Evolutionary conservation across 2,888 invertebrate genomes (phyloP), one percentile per base, ranked within the genome.

Genomic region (Eupithecia inturbata): DNA sequence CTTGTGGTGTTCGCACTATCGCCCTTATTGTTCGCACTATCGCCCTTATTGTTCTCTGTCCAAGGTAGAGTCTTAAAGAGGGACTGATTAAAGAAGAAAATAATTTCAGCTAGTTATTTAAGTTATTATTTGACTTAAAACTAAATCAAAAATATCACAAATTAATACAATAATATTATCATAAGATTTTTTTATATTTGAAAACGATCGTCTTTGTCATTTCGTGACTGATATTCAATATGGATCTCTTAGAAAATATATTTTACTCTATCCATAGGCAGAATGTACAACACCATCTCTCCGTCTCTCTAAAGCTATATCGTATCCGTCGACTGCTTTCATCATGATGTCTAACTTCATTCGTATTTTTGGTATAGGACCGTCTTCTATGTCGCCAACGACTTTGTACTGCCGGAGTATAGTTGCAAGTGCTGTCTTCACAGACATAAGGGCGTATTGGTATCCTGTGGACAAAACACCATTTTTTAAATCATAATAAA

Each of bases 401-500:
- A 93, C 83, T 74, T 83, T 86, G 80, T 85, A 92, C 3, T 81
- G 80, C 12, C 92, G 86, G 2, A 92, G 71, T 3, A 92, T 78
- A 0, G 87, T 75, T 12, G 90, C 78, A 14, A 93, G 31, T 0
- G 88, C 87, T 4, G 91, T 89, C 79, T 92, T 93, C 2, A 94
- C 77, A n/a, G 93, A 93, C 90, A 92, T 90, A 70, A 93, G 73
- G 0, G 93, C 93, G 78, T 93, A 93, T 77, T 92, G 93, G 78
- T 91, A 94, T 49, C 93, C 93, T 93, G 86, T 0, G 76, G 81
- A 70, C 77, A 79, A 73, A 49, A 68, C 22, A 6, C 6, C 16
- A 41, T 1, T 41, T 16, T 5, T 14, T 14, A 1, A 41, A 41
- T 16, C 5, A 41, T 16, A 39, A 39, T 36, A 9, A 36, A 36